Percentiles rank a stretch among this genome's conserved stretches.
These are phyloP conservation scores for Arrhopalites spinosus DNA, from an alignment of 2,888 invertebrate species.

Conservation along the genomic window DNA sequence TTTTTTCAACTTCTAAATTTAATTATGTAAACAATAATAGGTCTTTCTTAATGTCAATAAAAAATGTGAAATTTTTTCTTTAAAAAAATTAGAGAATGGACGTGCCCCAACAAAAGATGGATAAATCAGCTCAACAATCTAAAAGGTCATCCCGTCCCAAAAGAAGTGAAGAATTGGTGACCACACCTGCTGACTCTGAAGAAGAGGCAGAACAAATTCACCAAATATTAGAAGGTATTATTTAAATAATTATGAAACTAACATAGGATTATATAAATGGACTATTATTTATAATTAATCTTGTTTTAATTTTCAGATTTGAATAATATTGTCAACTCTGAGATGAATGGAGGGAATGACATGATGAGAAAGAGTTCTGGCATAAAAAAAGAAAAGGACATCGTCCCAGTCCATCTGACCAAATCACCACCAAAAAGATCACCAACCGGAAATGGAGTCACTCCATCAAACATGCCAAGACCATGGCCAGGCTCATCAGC, in stretches of 20 bases:
- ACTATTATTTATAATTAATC: no score
- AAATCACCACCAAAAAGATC: slow-evolving; percentile 48
- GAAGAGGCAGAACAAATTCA: slow-evolving; percentile 56
- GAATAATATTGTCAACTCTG: slow-evolving; percentile 55
- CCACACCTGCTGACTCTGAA: slow-evolving; percentile 54
- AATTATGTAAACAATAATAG: background rate
- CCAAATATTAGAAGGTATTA: slow-evolving; percentile 53
- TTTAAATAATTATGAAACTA: no score
- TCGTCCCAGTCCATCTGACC: slow-evolving; percentile 49
- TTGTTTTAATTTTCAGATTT: no score
- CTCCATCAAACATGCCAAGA: slow-evolving; percentile 31
- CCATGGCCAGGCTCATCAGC: slow-evolving; percentile 50
- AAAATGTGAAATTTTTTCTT: background rate
- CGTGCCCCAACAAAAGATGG: slow-evolving; percentile 43
- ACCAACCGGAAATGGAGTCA: slow-evolving; percentile 5
- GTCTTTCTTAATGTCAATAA: background rate
- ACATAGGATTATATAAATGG: no score
- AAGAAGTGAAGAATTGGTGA: slow-evolving; percentile 41
- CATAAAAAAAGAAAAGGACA: slow-evolving; percentile 48
- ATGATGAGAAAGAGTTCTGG: background rate
- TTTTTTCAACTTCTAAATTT: background rate
- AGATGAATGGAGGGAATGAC: slow-evolving; percentile 44
- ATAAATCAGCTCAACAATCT: slow-evolving; percentile 27
- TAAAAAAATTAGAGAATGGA: slow-evolving; percentile 48
- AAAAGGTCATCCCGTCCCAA: slow-evolving; percentile 37